These are phyloP conservation scores for Champsocephalus gunnari DNA, from an alignment of 2,797 vertebrate genomes.

Conservation along the genomic window DNA sequence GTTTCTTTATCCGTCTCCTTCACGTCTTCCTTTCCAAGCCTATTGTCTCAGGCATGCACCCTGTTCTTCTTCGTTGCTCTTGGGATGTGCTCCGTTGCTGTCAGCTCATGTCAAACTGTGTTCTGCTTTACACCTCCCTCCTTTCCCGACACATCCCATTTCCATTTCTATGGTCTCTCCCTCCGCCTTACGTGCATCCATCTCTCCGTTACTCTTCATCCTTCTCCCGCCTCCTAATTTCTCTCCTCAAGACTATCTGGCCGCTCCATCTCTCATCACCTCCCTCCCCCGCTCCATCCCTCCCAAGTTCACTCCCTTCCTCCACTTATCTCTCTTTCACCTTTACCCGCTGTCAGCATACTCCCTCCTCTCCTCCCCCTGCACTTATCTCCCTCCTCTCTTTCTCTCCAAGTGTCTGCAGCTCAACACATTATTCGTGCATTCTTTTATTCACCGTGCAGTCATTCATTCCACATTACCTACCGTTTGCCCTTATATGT, in stretches of 20 bases:
- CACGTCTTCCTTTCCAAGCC: conserved; percentile 12
- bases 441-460: conserved; percentile 35
- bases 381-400: conserved; percentile 53
- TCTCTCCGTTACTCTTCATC: conserved; percentile 53
- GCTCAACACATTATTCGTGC: conserved; percentile 46
- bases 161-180: conserved; percentile 66
- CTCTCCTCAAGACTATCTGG: conserved; percentile 66
- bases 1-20: not conserved
- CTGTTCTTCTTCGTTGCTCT: conserved; percentile 56
- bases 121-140: conserved; percentile 67
- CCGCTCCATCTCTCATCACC: conserved; percentile 65
- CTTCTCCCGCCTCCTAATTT: conserved; percentile 42
- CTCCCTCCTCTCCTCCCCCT: conserved; percentile 44
- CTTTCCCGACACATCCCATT: conserved; percentile 73
- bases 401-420: conserved; percentile 58
- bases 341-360: conserved; percentile 75
- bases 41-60: conserved; percentile 44
- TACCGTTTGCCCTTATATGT: not conserved
- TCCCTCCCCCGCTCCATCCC: conserved; percentile 35
- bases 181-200: conserved; percentile 56
- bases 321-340: conserved; percentile 75
- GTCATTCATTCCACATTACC: conserved; percentile 29
- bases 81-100: conserved; percentile 59
- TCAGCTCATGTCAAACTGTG: conserved; percentile 75
- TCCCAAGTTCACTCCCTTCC: conserved; percentile 64